Percentiles rank a stretch among this genome's conserved stretches.
These are phyloP conservation scores for Pomatorhinus ruficollis DNA, from an alignment of 2,113 vertebrate species.

Conservation along the genomic window DNA sequence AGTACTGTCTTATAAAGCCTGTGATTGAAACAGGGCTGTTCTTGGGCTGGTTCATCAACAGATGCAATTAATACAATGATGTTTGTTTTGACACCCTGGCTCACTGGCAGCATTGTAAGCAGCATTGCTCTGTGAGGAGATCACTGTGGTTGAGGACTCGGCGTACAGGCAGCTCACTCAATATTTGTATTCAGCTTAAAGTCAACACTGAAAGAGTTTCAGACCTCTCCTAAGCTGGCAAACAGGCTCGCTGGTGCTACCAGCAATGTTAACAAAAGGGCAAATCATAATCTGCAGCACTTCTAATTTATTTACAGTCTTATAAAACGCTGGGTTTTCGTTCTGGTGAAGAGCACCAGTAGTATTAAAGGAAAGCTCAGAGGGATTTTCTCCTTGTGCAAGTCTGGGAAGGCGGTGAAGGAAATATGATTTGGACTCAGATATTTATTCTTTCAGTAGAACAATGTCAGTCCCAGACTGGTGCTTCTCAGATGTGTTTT, in stretches of 20 bases:
- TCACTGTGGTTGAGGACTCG: background rate
- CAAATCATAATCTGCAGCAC: background rate
- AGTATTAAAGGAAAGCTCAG: background rate
- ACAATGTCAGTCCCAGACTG: constrained; percentile 58
- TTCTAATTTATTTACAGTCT: background rate
- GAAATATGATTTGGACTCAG: constrained; percentile 54
- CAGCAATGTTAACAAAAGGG: background rate
- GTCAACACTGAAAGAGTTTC: background rate
- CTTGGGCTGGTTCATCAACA: constrained; percentile 10
- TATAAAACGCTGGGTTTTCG: background rate
- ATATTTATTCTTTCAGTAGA: constrained; percentile 61
- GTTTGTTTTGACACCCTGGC: constrained; percentile 31
- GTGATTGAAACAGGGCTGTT: background rate
- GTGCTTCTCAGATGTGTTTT: constrained; percentile 23
- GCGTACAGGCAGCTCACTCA: background rate
- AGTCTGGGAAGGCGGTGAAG: constrained; percentile 52
- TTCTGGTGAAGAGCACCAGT: background rate
- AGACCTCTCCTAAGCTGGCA: background rate
- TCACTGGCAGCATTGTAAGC: constrained; percentile 32
- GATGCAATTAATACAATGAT: constrained; percentile 23
- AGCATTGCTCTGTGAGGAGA: background rate
- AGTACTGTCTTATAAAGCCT: constrained; percentile 22
- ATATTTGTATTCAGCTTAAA: background rate
- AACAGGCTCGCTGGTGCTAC: background rate
- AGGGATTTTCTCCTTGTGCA: constrained; percentile 57